phyloP scores from a whole-genome alignment of 1,140 invertebrate genomes.

The Dreissena polymorpha region DNA sequence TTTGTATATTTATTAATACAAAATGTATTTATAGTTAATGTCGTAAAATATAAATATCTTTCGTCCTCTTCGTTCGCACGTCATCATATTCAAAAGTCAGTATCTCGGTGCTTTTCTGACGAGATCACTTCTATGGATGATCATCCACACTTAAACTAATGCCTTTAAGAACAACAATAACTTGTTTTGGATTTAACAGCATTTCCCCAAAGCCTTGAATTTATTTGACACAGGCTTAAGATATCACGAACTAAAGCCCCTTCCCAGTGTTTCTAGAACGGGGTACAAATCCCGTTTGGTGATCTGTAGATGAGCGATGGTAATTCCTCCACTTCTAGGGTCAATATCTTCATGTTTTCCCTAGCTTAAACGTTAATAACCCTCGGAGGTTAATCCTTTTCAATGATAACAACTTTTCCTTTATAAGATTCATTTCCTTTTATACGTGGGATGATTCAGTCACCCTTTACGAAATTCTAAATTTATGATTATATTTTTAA shows the following conservation, averaged over 20 bases:
- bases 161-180: constrained; percentile 2
- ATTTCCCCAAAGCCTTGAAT: constrained; percentile 29
- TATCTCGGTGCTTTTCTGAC: too few relatives aligned
- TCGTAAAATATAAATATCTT: too few relatives aligned
- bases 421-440: too few relatives aligned
- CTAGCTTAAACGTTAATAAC: constrained; percentile 23
- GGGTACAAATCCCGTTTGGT: constrained; percentile 38
- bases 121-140: too few relatives aligned
- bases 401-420: constrained; percentile 4
- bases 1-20: too few relatives aligned
- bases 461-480: too few relatives aligned
- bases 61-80: too few relatives aligned
- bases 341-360: constrained; percentile 40
- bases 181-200: constrained; percentile 31
- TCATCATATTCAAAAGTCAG: too few relatives aligned
- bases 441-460: too few relatives aligned
- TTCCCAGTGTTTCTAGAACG: constrained; percentile 25
- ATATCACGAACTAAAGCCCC: constrained; percentile 26
- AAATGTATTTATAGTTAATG: too few relatives aligned
- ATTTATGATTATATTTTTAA: too few relatives aligned
- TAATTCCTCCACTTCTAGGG: constrained; percentile 45
- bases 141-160: constrained; percentile 20
- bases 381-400: constrained; percentile 32
- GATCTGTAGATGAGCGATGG: constrained; percentile 28
- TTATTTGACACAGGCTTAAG: constrained; percentile 13